A percentile compares a stretch with the other conserved stretches of the same genome.
Evolutionary conservation across 2,113 vertebrate genomes (phyloP).

Genomic region (Triplophysa dalaica): DNA sequence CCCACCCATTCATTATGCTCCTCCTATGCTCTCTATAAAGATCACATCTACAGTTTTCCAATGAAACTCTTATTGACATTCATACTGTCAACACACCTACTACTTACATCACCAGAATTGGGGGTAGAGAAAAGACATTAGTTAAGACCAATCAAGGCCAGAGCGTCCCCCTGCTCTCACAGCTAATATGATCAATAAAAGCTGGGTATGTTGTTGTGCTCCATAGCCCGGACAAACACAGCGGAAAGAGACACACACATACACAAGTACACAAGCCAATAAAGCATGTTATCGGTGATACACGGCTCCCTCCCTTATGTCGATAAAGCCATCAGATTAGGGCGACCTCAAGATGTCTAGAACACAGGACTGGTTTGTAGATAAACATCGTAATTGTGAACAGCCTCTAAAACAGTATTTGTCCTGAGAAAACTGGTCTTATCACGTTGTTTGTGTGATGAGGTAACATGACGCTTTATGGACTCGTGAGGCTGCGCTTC

Average conservation of each 20-base stretch:
- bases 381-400: neutral
- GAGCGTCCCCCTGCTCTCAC: neutral
- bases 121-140: constrained; percentile 37
- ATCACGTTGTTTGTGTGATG: constrained; percentile 8
- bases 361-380: constrained; percentile 4
- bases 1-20: too few species aligned
- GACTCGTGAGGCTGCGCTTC: constrained; percentile 19
- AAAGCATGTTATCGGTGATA: constrained; percentile 2
- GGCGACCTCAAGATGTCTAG: constrained; percentile 4
- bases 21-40: neutral
- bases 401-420: neutral
- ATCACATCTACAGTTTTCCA: constrained; percentile 13
- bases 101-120: constrained; percentile 11
- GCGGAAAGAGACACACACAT: constrained; percentile 1
- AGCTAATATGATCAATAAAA: constrained; percentile 45
- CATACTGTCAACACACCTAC: constrained; percentile 6
- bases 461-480: constrained; percentile 20
- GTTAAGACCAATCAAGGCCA: constrained; percentile 41
- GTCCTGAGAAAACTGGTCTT: neutral
- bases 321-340: constrained; percentile 19
- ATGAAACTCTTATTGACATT: constrained; percentile 15
- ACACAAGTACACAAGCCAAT: neutral
- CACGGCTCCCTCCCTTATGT: neutral
- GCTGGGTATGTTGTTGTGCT: constrained; percentile 35
- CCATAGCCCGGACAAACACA: constrained; percentile 30